Conservation (phyloP, 2,888 invertebrate species). For the Nasonia oneida region DNA sequence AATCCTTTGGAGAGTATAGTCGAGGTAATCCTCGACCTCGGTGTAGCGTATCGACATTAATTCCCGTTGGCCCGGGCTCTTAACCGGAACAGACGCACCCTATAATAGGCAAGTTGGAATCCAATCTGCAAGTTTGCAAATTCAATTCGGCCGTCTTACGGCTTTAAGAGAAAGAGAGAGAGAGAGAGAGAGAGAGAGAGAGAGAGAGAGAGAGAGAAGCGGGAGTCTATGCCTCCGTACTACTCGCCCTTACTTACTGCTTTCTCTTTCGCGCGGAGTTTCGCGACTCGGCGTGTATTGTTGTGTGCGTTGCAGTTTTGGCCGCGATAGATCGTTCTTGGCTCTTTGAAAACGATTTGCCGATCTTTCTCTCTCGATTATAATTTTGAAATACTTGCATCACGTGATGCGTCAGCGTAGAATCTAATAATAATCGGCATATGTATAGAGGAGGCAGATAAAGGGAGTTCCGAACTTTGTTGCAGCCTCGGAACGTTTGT, state of each 20-base stretch:
- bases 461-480: constrained; percentile 40
- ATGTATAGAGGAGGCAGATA: background rate
- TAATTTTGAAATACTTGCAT: background rate
- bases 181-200: constrained; percentile 39
- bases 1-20: constrained; percentile 71
- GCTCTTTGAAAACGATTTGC: no score
- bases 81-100: constrained; percentile 80
- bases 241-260: constrained; percentile 40
- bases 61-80: constrained; percentile 76
- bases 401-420: background rate
- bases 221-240: background rate
- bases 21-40: constrained; percentile 75
- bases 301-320: background rate
- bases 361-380: background rate
- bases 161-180: constrained; percentile 58
- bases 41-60: constrained; percentile 79
- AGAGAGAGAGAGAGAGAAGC: constrained; percentile 17
- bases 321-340: no score
- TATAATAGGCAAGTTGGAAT: constrained; percentile 80
- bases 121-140: constrained; percentile 80
- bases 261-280: background rate
- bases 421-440: constrained; percentile 43
- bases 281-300: background rate
- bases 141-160: constrained; percentile 75
- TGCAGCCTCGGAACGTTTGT: constrained; percentile 43